Base-by-base conservation (phyloP, 2,113 vertebrate species). In the Saccopteryx bilineata region DNA sequence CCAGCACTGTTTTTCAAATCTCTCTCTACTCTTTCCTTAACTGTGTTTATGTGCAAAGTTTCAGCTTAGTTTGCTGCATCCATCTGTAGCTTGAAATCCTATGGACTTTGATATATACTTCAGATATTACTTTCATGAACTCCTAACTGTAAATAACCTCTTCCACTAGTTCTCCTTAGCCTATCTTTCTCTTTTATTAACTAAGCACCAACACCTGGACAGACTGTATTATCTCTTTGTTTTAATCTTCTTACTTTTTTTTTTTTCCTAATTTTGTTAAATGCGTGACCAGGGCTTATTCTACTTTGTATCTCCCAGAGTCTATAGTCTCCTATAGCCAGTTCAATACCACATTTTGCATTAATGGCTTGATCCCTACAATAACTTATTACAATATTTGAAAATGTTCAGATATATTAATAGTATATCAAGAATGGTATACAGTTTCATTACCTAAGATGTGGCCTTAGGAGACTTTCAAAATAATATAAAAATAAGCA, bases 1-100 rank as follows among this genome's bases (percentile, higher is more conserved):
- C 7, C 24, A 71, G 50, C 2, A 60, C 13, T 23, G 5, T 50
- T 90, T 72, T 79, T 65, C 17, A 93, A 71, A 71, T 85, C 65
- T 50, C 48, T 10, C 7, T 74, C 50, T 92, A 28, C 1, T 5
- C 1, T 90, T 74, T 65, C 17, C 9, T 33, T 72, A 63, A 19
- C 2, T 63, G 8, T 24, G 11, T 65, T 63, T 69, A 58, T 15
- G 33, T 72, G 12, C n/a, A 90, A 26, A 24, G 2, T 80, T 72
- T 60, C 3, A 81, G 5, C 14, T 52, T 66, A 58, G n/a, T 50
- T 7, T 33, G 21, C 39, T 60, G 11, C 0, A 85, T 74, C 13
- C 39, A 87, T 54, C 21, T 66, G 48, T 83, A 87, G 72, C 7
- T 58, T 79, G 24, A 86, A 79, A 93, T 85, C 17, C 58, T 52